Base-by-base conservation (phyloP, 2,797 vertebrate genomes). In the Varecia variegata region DNA sequence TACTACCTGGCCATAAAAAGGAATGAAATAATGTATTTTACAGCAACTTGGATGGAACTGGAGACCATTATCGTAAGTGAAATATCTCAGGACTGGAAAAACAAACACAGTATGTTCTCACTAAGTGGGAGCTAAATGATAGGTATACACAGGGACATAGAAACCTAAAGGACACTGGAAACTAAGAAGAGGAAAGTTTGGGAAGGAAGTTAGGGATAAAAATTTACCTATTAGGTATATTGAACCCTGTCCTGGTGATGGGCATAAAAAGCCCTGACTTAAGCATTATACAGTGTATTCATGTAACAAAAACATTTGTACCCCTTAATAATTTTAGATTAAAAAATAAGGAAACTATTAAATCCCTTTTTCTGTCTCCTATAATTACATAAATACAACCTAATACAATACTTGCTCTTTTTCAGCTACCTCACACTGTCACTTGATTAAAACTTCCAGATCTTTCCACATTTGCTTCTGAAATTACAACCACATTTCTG, bases 381-480 rank as follows among this genome's bases (percentile, higher is more conserved):
- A 23, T 21, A 90, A 50, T 40, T 30, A 58, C 13, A 50, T 3
- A 38, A 52, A 84, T 45, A 50, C 20, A 81, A 50, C n/a, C n/a
- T 50, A 71, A 32, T 10, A 67, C 2, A 35, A 52, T 35, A 71
- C 25, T 35, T 60, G 8, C n/a, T 94, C 23, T 84, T 60, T 90
- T 65, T 82, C 7, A 86, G 52, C 43, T 17, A 68, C 32, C 18
- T 93, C 79, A 94, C 45, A 65, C 25, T 88, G 43, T 67, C 87
- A 70, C 21, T 89, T 67, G 74, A 71, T 50, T 25, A 58, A 82
- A 92, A 90, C 52, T 60, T 85, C 43, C 65, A 91, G 7, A 45
- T 45, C 56, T 92, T 87, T 95, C 67, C 85, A 88, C 38, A 94
- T 74, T 90, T 97, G 58, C 70, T 73, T 62, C 74, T 87, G 54